phyloP scores from a whole-genome alignment of 1,140 invertebrate species.

The Philopotamus ludificatus region DNA sequence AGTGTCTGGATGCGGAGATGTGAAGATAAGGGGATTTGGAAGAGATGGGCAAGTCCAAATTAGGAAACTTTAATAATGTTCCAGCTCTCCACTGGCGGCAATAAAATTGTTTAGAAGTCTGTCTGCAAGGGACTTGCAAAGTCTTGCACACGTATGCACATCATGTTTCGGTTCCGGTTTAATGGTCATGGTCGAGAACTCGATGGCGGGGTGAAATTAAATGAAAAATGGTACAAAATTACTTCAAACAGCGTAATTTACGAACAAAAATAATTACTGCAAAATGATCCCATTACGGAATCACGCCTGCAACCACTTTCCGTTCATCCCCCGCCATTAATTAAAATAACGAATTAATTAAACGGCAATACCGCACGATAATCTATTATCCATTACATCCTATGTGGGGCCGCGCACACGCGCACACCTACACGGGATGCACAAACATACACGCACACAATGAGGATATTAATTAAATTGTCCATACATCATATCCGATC shows the following conservation, averaged over 20 bases:
- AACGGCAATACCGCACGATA: neutral
- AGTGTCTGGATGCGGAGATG: slow-evolving; percentile 5
- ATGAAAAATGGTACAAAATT: too few species aligned
- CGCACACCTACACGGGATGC: too few species aligned
- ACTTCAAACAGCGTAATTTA: too few species aligned
- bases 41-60: slow-evolving; percentile 17
- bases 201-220: too few species aligned
- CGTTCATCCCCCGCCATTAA: too few species aligned
- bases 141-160: neutral
- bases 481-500: slow-evolving; percentile 34
- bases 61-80: slow-evolving; percentile 25
- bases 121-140: neutral
- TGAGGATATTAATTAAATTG: slow-evolving; percentile 32
- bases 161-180: too few species aligned
- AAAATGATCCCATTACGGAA: too few species aligned
- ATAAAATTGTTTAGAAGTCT: slow-evolving; percentile 24
- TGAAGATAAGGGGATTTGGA: slow-evolving; percentile 16
- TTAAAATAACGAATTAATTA: too few species aligned
- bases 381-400: slow-evolving; percentile 1
- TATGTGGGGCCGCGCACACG: too few species aligned
- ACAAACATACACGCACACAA: neutral
- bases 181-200: too few species aligned
- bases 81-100: neutral
- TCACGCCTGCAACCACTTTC: too few species aligned
- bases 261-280: too few species aligned